phyloP scores from a whole-genome alignment of 2,113 vertebrate species.

The Otolemur garnettii region DNA sequence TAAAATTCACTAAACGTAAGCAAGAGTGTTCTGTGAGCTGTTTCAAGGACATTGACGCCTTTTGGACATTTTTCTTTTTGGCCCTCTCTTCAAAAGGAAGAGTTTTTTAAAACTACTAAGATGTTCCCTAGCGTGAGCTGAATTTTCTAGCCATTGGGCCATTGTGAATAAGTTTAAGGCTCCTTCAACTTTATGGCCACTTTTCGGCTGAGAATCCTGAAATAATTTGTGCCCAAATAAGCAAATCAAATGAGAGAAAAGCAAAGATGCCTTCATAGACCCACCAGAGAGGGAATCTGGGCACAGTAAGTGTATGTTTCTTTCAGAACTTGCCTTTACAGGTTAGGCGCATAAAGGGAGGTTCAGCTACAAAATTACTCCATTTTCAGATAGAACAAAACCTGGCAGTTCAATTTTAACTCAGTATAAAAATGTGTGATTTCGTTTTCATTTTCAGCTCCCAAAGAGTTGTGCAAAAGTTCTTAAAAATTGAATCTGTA shows the following conservation, averaged over 20 bases:
- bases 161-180: not conserved
- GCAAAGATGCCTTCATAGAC: not conserved
- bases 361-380: slow-evolving; percentile 24
- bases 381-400: slow-evolving; percentile 72
- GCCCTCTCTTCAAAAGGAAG: not conserved
- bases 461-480: slow-evolving; percentile 46
- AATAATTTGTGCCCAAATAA: slow-evolving; percentile 35
- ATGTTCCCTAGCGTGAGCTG: slow-evolving; percentile 25
- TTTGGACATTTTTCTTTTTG: not conserved
- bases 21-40: slow-evolving; percentile 56
- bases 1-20: slow-evolving; percentile 54
- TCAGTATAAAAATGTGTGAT: slow-evolving; percentile 52
- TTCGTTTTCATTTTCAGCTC: slow-evolving; percentile 65
- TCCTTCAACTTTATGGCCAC: not conserved
- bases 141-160: not conserved
- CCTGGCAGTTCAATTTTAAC: slow-evolving; percentile 65
- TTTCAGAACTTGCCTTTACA: slow-evolving; percentile 45
- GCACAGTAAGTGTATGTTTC: not conserved
- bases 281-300: not conserved
- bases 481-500: slow-evolving; percentile 49
- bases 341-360: slow-evolving; percentile 16
- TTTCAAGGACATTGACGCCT: slow-evolving; percentile 61
- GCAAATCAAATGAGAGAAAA: slow-evolving; percentile 20
- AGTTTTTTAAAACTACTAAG: slow-evolving; percentile 2
- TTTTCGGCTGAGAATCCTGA: slow-evolving; percentile 28